A percentile compares a stretch with the other conserved stretches of the same genome.
phyloP scores from a whole-genome alignment of 2,888 invertebrate species.

The Parochlus steinenii region DNA sequence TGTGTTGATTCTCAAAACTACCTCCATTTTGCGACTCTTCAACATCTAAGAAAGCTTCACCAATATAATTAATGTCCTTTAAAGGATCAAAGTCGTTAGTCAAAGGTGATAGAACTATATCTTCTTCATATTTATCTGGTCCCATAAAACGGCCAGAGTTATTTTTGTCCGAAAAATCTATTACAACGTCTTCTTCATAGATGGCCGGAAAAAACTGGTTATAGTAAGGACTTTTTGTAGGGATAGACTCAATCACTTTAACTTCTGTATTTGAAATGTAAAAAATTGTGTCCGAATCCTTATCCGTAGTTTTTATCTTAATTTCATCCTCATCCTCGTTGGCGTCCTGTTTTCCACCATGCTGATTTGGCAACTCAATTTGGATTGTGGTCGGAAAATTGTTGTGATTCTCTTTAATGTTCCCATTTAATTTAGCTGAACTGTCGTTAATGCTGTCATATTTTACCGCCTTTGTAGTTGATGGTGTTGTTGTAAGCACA shows the following conservation, averaged over 20 bases:
- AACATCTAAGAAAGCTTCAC: constrained; percentile 30
- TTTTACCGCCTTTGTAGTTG: too few species aligned
- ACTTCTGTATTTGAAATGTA: constrained; percentile 32
- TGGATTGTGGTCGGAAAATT: constrained; percentile 4
- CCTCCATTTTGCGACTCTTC: constrained; percentile 21
- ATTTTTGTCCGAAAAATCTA: constrained; percentile 16
- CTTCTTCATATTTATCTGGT: constrained; percentile 24
- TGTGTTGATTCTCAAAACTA: constrained; percentile 14
- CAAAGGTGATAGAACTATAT: constrained; percentile 26
- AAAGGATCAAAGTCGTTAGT: constrained; percentile 24
- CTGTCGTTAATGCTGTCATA: background rate
- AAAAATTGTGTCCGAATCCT: constrained; percentile 30
- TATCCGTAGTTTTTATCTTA: constrained; percentile 18
- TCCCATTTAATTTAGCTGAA: background rate
- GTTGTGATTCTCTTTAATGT: background rate
- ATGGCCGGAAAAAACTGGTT: constrained; percentile 27
- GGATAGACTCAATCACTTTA: constrained; percentile 28
- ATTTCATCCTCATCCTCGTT: constrained; percentile 5
- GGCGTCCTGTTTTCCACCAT: background rate
- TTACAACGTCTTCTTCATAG: constrained; percentile 20
- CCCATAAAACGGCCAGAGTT: constrained; percentile 4
- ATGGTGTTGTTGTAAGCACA: too few species aligned
- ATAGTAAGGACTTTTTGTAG: constrained; percentile 19
- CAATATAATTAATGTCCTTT: constrained; percentile 29
- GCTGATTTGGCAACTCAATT: constrained; percentile 4